Evolutionary conservation across 2,113 vertebrate species (phyloP).

Genomic region (Conger conger): DNA sequence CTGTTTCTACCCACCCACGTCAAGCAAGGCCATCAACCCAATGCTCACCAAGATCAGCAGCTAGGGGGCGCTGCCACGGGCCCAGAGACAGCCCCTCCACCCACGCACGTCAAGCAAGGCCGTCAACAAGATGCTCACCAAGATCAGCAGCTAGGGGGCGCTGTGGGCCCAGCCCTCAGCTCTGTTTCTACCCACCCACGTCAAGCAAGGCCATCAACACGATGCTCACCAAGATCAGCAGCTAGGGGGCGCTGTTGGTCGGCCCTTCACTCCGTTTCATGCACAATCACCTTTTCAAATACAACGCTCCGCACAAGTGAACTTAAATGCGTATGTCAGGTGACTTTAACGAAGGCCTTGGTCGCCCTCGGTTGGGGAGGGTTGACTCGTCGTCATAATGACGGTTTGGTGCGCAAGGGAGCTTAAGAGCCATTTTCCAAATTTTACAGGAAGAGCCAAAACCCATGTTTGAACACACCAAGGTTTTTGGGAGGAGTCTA

Average conservation of each 20-base stretch:
- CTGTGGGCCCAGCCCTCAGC: not conserved
- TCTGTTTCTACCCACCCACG: too few species aligned
- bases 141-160: conserved; percentile 90
- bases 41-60: conserved; percentile 99
- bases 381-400: not conserved
- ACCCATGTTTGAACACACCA: too few species aligned
- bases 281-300: too few species aligned
- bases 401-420: too few species aligned
- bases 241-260: conserved; percentile 63
- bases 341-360: not conserved
- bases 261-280: not conserved
- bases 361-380: not conserved
- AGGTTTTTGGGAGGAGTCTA: too few species aligned
- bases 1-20: conserved; percentile 96
- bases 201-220: conserved; percentile 99
- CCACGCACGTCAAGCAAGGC: conserved; percentile 97
- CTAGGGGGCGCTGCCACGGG: conserved; percentile 60
- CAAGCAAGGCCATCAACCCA: conserved; percentile 98
- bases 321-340: not conserved
- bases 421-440: too few species aligned
- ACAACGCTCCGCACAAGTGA: too few species aligned
- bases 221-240: conserved; percentile 99
- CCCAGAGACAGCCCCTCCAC: too few species aligned
- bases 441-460: too few species aligned
- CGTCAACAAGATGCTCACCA: conserved; percentile 99